Percentiles rank a stretch among this genome's conserved stretches.
Conservation (phyloP, 1,140 invertebrate genomes). For the Drosophila melanica region DNA sequence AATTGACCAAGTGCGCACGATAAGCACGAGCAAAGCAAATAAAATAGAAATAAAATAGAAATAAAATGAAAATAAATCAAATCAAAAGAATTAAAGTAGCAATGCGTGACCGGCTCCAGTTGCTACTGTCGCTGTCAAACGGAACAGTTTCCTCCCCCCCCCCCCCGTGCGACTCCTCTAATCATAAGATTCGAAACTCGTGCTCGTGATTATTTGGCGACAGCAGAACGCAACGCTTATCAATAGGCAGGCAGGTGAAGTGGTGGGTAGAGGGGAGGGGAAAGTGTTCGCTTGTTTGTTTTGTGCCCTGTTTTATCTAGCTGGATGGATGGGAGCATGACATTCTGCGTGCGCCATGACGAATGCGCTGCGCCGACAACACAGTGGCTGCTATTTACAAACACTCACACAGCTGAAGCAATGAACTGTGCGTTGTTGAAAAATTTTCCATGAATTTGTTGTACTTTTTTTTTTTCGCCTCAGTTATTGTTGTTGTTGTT, state of each 20-base stretch:
- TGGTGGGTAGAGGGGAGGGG: too few relatives aligned
- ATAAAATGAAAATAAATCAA: neutral
- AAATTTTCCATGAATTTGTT: conserved; percentile 80
- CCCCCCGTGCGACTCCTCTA: conserved; percentile 49
- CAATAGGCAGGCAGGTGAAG: conserved; percentile 27
- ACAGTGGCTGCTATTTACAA: conserved; percentile 57
- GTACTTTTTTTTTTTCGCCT: conserved; percentile 55
- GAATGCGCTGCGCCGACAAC: conserved; percentile 54
- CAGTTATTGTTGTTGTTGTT: conserved; percentile 49
- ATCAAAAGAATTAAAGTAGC: neutral
- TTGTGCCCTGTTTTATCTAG: conserved; percentile 66
- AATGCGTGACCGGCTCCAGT: conserved; percentile 33
- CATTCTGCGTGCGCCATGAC: conserved; percentile 80
- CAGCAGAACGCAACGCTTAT: conserved; percentile 48
- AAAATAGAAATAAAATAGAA: neutral
- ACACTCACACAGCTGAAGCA: conserved; percentile 44
- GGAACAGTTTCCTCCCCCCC: neutral
- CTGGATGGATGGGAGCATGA: conserved; percentile 71
- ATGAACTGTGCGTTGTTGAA: conserved; percentile 77
- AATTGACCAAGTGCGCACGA: conserved; percentile 63
- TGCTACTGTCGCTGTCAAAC: neutral
- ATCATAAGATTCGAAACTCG: conserved; percentile 76
- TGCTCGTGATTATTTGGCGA: conserved; percentile 61
- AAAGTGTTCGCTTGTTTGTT: conserved; percentile 1
- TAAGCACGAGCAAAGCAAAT: conserved; percentile 31